Evolutionary conservation across 92 coral and sea anemone genomes (phyloP).

Genomic region (Epizoanthus scotinus): DNA sequence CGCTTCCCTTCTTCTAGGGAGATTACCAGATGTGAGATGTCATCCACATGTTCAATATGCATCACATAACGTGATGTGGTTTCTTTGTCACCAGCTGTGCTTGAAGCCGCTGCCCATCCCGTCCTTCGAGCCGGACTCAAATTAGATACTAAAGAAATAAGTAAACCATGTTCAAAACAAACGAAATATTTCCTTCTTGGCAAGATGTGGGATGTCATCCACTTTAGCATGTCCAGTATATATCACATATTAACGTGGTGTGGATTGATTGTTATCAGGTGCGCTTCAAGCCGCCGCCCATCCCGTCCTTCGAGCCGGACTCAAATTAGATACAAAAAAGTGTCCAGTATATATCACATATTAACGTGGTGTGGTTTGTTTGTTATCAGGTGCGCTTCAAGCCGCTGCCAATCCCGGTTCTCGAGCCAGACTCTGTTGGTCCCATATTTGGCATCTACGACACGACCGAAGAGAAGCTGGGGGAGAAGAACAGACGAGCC

Average conservation of each 20-base stretch:
- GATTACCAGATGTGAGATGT: too few relatives aligned
- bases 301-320: constrained; percentile 98
- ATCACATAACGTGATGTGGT: not conserved
- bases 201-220: too few relatives aligned
- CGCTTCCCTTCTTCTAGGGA: too few relatives aligned
- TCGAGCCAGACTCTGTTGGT: constrained; percentile 92
- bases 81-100: constrained; percentile 52
- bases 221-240: not conserved
- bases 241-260: not conserved
- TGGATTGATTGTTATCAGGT: constrained; percentile 54
- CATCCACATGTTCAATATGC: not conserved
- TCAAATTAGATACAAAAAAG: too few relatives aligned
- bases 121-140: constrained; percentile 94
- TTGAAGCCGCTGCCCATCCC: constrained; percentile 95
- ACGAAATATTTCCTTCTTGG: too few relatives aligned
- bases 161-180: too few relatives aligned
- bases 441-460: constrained; percentile 94
- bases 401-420: constrained; percentile 95
- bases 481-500: constrained; percentile 78
- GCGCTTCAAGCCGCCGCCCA: constrained; percentile 93
- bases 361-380: not conserved
- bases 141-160: not conserved
- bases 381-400: constrained; percentile 84
- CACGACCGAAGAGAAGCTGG: constrained; percentile 87
- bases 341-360: too few relatives aligned